Base-by-base conservation (phyloP, 2,888 invertebrate genomes). In the Tuta absoluta region DNA sequence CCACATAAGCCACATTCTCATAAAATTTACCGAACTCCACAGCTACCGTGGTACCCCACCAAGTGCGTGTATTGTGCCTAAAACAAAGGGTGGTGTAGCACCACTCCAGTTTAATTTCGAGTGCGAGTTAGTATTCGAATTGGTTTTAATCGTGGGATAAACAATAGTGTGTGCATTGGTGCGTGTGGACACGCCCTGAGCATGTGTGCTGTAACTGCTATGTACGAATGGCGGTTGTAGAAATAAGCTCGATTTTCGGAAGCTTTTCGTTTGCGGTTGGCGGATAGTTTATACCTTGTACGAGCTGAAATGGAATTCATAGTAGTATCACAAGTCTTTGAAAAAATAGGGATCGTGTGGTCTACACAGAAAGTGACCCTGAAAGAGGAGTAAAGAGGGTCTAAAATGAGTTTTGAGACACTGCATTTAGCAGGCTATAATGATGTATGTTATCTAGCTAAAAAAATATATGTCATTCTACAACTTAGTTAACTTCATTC, bases 61-160 rank as follows among this genome's bases (percentile, higher is more conserved):
- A 79, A 82, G 84, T 81, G 82, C 71, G 71, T 73, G 84, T 81
- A 89, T 91, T 91, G 91, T 90, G 78, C 79, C 78, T 86, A 87
- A 91, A 91, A 91, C 90, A 91, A 91, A 88, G 80, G 81, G 78
- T 74, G 73, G 76, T 69, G 79, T 79, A 86, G 82, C 75, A 84
- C 84, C 85, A 87, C 87, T 90, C 82, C 77, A 89, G 89, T 84
- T 91, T 89, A 91, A 90, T 90, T 90, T 91, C 72, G 86, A 91
- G 90, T 84, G 85, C 85, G 89, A 86, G 87, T 90, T 91, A 91
- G 90, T 88, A 81, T 89, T 89, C 88, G 89, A 90, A 89, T 89
- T 88, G 86, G 85, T 87, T 86, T 86, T 90, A 91, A 91, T 91
- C 91, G 91, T 88, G 89, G 89, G 89, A 91, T 91, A 91, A 90